Evolutionary conservation across 1,140 invertebrate species (phyloP), one percentile per base, ranked within the genome.

Genomic region (Alviniconcha marisindica): DNA sequence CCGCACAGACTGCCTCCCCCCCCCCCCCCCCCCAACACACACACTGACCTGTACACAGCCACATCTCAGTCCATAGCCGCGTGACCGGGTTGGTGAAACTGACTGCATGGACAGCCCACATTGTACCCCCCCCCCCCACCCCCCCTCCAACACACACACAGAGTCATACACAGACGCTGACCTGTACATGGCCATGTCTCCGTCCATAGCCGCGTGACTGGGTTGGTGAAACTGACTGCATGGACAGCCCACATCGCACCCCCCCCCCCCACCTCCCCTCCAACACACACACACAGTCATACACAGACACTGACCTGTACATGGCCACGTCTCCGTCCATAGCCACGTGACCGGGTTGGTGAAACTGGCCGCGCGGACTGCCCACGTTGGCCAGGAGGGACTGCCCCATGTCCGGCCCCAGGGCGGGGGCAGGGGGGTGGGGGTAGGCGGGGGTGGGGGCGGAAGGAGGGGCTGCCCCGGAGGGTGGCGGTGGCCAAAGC

Each of bases 331-430:
- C 73, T 24, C 42, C 1, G 42, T 44, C 73, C 24, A 40, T 76
- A 4, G 21, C 21, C 36, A 7, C 24, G 40, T 76, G 38, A 76
- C 73, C n/a, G 40, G 73, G 21, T 12, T 28, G 7, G 33, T n/a
- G n/a, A n/a, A n/a, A n/a, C n/a, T n/a, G n/a, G n/a, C n/a, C n/a
- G n/a, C n/a, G 40, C 42, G 77, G 77, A 63, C 51, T 63, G 28
- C 77, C 77, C 2, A 78, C 51, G 51, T 66, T 80, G 3, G 15
- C 56, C n/a, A 63, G 10, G n/a, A 80, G 18, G 18, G 78, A 42
- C 2, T 36, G 33, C 51, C 10, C 63, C 28, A 18, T 33, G 33
- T 40, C 4, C 4, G 10, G 56, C 10, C 56, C 15, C 7, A 4
- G 21, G 42, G 73, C n/a, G 40, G 73, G n/a, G 44, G 24, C n/a